Base-by-base conservation (phyloP, 1,140 invertebrate genomes). In the Orius laevigatus region DNA sequence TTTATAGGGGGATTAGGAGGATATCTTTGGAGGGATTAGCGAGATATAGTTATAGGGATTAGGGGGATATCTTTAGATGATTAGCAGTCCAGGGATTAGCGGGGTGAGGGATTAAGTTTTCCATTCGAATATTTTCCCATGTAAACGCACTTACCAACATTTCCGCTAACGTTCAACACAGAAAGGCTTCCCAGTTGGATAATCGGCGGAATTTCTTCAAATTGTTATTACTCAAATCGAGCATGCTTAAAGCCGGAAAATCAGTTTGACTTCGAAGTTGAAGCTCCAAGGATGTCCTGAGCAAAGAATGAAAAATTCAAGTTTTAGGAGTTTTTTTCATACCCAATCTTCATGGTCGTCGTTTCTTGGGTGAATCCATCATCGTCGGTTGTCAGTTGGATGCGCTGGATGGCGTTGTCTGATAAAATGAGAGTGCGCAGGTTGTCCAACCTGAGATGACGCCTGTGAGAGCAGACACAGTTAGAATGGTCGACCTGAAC, bases 161-260 rank as follows among this genome's bases (percentile, higher is more conserved):
- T 97, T 25, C 85, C 84, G 59, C 84, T 86, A 5, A 96, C 74
- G 62, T 95, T 95, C 5, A 98, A 68, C n/a, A 96, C 88, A 33
- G 91, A 91, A 0, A 99, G 68, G 61, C 89, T 87, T 36, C 65
- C 73, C 1, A 97, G 69, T 60, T 94, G 82, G 54, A 89, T 79
- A 43, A 98, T 79, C 41, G 82, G 82, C 0, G 75, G 62, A 39
- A 98, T 77, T 57, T 79, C 76, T 52, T 68, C 3, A 95, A 62
- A 25, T 72, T 70, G 66, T 98, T 98, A 58, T 85, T 84, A 56
- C 86, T 90, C 5, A 98, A 75, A 64, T 98, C 94, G 53, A 98
- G 65, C 81, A 92, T 92, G 1, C 88, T 93, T 34, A 98, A 72
- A 60, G 85, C 86, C 0, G 94, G 93, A 67, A 94, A 96, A 97